These are phyloP conservation scores for Cosmopolites sordidus DNA, from an alignment of 2,888 invertebrate species.

Conservation along the genomic window DNA sequence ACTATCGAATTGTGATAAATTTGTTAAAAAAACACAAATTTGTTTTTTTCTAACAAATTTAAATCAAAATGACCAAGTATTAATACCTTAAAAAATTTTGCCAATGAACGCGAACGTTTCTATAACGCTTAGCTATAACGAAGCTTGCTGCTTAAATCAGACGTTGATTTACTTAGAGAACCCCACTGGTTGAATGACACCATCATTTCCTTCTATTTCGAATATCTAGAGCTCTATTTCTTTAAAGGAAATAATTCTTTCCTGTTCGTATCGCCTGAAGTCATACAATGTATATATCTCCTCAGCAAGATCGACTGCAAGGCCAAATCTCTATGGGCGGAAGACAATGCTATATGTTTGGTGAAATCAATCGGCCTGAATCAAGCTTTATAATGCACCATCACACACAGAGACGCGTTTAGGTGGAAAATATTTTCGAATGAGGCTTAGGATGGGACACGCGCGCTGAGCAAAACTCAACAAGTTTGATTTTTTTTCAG, in stretches of 20 bases:
- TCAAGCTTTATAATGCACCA: too few species aligned
- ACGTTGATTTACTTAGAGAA: conserved; percentile 72
- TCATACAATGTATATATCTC: conserved; percentile 83
- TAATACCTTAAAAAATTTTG: neutral
- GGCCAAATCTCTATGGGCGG: too few species aligned
- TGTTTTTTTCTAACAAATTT: too few species aligned
- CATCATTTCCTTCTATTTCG: conserved; percentile 88
- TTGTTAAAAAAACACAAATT: too few species aligned
- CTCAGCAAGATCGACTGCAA: conserved; percentile 63
- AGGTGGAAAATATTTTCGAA: too few species aligned
- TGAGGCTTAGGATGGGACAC: too few species aligned
- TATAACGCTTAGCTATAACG: conserved; percentile 79
- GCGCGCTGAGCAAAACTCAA: too few species aligned
- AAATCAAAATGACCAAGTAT: neutral
- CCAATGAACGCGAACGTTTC: conserved; percentile 47
- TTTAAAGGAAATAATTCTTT: conserved; percentile 60
- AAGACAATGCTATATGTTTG: too few species aligned
- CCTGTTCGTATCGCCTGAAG: conserved; percentile 78
- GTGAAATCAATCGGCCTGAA: too few species aligned
- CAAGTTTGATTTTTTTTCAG: too few species aligned
- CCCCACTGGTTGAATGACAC: conserved; percentile 85
- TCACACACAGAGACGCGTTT: too few species aligned
- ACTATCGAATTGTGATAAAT: too few species aligned
- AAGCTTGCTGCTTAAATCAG: conserved; percentile 75
- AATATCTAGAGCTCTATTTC: conserved; percentile 72